Evolutionary conservation across 2,797 vertebrate genomes (phyloP), one percentile per base, ranked within the genome.

Genomic region (Amblyopsis hoosieri): DNA sequence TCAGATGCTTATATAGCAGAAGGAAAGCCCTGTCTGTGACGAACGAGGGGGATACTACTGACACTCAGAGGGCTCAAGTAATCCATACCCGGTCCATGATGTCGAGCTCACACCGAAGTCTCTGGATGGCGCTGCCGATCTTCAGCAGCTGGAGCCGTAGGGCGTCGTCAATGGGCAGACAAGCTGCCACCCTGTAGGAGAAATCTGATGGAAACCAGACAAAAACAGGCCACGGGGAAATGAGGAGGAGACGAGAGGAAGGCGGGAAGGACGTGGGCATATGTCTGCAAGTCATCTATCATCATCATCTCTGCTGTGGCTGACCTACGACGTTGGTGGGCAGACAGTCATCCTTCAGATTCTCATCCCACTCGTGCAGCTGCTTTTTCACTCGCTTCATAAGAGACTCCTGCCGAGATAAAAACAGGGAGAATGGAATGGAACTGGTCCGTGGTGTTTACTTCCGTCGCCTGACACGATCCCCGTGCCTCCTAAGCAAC

Each of bases 341-440:
- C 62, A 99, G 95, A 11, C 96, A 97, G 60, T 98, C 96, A 14
- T 99, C 97, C 81, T 95, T 96, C 33, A 99, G 93, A 69, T 99
- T 99, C 90, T 98, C 97, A 60, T 97, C 97, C 98, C 98, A 99
- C 74, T 99, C 97, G 0, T 94, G 97, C 13, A 99, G 93, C 79
- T 98, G 98, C 74, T 91, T 94, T 90, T 98, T 99, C 80, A 99
- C 96, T 90, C 97, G 92, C 81, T 94, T 96, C 97, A 99, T 99
- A 68, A 99, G 90, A 1, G 88, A 92, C 78, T 94, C 92, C 93
- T 94, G 80, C 3, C 23, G 33, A 51, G 56, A 49, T 45, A 49
- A 78, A 70, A 71, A 42, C 23, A 61, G 11, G 67, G 45, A 60
- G 71, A 33, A 52, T 12, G 17, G 57, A 62, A 55, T 63, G 11